phyloP scores from a whole-genome alignment of 2,797 vertebrate genomes.

The Lacerta bilineata region DNA sequence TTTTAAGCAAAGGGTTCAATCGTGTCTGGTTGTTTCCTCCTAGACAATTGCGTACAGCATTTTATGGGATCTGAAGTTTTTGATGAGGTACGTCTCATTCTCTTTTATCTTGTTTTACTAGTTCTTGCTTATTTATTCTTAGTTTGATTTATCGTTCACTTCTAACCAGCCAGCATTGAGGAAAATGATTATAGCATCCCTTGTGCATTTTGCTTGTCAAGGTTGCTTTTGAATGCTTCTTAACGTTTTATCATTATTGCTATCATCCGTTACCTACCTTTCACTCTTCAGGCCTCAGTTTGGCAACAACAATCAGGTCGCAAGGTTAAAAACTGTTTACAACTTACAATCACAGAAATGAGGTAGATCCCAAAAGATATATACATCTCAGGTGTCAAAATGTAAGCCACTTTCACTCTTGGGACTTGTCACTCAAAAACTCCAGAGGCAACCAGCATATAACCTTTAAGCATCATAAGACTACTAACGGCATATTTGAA shows the following conservation, averaged over 20 bases:
- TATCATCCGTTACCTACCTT: no score
- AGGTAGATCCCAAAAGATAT: no score
- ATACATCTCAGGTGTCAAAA: no score
- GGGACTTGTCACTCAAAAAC: background rate
- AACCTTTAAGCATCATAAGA: no score
- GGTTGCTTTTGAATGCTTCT: background rate
- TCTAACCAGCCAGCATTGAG: background rate
- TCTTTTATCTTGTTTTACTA: background rate
- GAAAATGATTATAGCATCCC: background rate
- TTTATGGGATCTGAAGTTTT: slow-evolving; percentile 98
- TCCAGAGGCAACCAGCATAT: no score
- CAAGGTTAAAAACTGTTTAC: no score
- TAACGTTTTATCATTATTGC: no score
- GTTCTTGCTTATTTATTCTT: no score
- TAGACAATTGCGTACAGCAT: slow-evolving; percentile 99
- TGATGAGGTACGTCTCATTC: slow-evolving; percentile 91
- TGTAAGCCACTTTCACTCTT: no score
- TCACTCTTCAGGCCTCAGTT: no score
- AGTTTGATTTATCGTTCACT: background rate
- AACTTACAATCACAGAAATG: no score
- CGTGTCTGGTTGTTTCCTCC: slow-evolving; percentile 54
- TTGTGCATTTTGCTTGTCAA: background rate
- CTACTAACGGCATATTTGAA: background rate
- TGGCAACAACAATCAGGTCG: no score
- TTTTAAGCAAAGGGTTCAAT: background rate